Conservation (phyloP, 2,888 invertebrate species). For the Acanthosoma haemorrhoidale region DNA sequence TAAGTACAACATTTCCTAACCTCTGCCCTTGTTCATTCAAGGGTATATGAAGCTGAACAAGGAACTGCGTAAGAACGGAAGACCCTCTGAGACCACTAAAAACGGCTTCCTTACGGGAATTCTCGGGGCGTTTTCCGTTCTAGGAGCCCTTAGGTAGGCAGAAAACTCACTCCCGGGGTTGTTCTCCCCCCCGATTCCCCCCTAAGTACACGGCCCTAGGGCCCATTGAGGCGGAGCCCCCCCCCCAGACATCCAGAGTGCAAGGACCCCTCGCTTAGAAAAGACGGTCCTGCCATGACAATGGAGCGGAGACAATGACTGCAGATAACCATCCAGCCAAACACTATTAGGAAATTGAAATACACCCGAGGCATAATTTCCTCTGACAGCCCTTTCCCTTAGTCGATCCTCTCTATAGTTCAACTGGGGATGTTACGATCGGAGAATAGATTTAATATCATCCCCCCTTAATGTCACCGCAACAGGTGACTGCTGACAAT, state of each 20-base stretch:
- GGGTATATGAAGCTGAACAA: not conserved
- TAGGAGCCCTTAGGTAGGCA: not conserved
- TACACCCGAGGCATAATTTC: not conserved
- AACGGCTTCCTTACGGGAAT: not conserved
- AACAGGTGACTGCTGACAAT: no score
- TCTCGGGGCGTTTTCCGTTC: not conserved
- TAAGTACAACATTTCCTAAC: no score
- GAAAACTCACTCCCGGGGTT: not conserved
- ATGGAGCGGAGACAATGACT: not conserved
- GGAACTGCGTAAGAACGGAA: not conserved
- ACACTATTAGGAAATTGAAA: conserved; percentile 4
- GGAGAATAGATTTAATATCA: no score
- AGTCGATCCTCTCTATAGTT: not conserved
- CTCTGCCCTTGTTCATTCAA: no score
- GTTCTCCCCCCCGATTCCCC: not conserved
- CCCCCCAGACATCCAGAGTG: not conserved
- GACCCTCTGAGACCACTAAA: not conserved
- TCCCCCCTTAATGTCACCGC: no score
- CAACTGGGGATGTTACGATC: no score
- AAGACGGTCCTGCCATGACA: conserved; percentile 1
- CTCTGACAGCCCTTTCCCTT: not conserved
- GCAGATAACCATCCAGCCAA: not conserved
- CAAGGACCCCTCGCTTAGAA: not conserved
- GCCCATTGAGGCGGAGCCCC: not conserved
- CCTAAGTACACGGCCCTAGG: not conserved